phyloP scores from a whole-genome alignment of 2,113 vertebrate genomes.

The Mormyrus iriodes region DNA sequence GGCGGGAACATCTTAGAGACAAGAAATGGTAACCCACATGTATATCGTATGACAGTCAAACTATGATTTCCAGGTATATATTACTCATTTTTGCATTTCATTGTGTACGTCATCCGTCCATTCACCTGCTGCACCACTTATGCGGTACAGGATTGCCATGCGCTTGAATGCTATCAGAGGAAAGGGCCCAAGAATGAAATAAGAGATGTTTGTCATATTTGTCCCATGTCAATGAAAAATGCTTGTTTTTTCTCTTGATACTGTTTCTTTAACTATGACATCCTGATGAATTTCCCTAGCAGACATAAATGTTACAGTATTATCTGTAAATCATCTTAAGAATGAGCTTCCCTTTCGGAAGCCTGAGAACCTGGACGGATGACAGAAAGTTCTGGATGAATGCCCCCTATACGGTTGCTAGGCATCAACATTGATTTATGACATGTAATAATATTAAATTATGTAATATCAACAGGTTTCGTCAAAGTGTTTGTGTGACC shows the following conservation, averaged over 20 bases:
- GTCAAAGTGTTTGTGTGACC: neutral
- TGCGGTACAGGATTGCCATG: neutral
- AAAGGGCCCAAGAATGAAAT: neutral
- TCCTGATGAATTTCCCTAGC: neutral
- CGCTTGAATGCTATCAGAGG: neutral
- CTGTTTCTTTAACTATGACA: neutral
- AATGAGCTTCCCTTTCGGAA: neutral
- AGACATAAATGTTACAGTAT: neutral
- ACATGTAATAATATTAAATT: neutral
- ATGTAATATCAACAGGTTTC: neutral
- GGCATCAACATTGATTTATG: neutral
- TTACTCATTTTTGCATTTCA: neutral
- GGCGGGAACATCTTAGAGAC: neutral
- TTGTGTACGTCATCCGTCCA: neutral
- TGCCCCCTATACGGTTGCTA: neutral
- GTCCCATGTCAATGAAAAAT: neutral
- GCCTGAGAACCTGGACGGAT: neutral
- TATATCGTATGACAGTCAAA: neutral
- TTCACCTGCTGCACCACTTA: neutral
- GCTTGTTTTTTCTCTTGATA: neutral
- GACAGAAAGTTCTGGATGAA: neutral
- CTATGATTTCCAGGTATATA: neutral
- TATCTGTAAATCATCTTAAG: neutral
- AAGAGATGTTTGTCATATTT: neutral
- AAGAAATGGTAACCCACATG: neutral